Evolutionary conservation across 2,113 vertebrate genomes (phyloP).

Genomic region (Porphyrio hochstetteri): DNA sequence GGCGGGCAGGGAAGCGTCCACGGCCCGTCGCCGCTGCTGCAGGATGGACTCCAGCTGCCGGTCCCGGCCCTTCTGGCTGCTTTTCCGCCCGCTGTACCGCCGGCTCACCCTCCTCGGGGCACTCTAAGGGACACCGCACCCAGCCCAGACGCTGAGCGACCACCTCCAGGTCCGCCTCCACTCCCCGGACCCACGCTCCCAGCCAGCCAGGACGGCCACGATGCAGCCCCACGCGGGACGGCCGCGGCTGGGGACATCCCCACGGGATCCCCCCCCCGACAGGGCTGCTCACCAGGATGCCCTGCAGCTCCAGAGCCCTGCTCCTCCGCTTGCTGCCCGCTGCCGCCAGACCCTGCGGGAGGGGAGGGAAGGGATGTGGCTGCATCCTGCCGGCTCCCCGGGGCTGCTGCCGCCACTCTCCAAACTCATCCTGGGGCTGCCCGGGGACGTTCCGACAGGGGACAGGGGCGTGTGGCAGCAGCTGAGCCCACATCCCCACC

Average conservation of each 20-base stretch:
- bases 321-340: conserved; percentile 73
- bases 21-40: conserved; percentile 74
- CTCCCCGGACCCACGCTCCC: not conserved
- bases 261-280: too few species aligned
- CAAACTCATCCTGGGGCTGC: not conserved
- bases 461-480: too few species aligned
- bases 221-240: rapidly evolving
- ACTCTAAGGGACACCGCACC: not conserved
- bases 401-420: rapidly evolving
- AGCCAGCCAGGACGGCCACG: too few species aligned
- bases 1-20: not conserved
- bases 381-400: not conserved
- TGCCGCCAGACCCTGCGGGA: not conserved
- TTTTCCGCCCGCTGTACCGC: conserved; percentile 5
- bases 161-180: rapidly evolving
- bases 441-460: rapidly evolving
- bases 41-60: conserved; percentile 77
- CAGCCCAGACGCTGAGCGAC: not conserved
- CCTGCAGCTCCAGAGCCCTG: conserved; percentile 72
- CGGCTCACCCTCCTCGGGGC: conserved; percentile 28
- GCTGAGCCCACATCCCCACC: rapidly evolving
- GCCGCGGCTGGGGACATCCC: not conserved
- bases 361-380: too few species aligned
- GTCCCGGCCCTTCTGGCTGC: conserved; percentile 54
- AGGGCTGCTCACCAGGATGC: conserved; percentile 75